Evolutionary conservation across 2,888 invertebrate genomes (phyloP).

Genomic region (Dilophus febrilis): DNA sequence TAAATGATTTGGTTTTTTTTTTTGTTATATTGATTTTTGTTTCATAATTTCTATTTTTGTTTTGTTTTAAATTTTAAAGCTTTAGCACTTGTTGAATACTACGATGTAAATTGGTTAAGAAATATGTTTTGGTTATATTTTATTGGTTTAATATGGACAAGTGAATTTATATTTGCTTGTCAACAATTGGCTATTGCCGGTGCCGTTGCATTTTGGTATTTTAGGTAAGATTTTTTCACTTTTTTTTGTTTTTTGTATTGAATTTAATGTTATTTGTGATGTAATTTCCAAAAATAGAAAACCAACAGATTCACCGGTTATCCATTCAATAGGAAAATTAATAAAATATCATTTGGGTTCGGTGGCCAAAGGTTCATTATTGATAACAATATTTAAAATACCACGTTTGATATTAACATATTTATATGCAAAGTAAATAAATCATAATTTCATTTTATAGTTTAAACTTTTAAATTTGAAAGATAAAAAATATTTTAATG

Average conservation of each 20-base stretch:
- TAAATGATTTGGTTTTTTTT: not conserved
- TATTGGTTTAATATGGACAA: slow-evolving; percentile 79
- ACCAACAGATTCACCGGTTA: slow-evolving; percentile 50
- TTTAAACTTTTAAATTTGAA: not conserved
- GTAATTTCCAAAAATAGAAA: slow-evolving; percentile 33
- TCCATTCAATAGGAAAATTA: slow-evolving; percentile 55
- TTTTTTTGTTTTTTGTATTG: not conserved
- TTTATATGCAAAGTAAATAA: slow-evolving; percentile 65
- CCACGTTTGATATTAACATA: slow-evolving; percentile 78
- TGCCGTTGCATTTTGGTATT: slow-evolving; percentile 89
- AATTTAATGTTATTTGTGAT: not conserved
- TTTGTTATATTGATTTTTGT: no score
- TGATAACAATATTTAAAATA: slow-evolving; percentile 84
- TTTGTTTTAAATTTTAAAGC: slow-evolving; percentile 31
- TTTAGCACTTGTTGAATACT: slow-evolving; percentile 50
- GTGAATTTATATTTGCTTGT: slow-evolving; percentile 86
- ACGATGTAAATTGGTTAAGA: slow-evolving; percentile 61
- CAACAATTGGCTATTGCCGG: slow-evolving; percentile 90
- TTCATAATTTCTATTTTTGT: slow-evolving; percentile 6
- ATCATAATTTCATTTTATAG: not conserved
- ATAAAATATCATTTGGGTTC: slow-evolving; percentile 86
- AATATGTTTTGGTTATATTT: slow-evolving; percentile 92
- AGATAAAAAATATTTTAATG: not conserved
- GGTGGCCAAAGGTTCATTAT: slow-evolving; percentile 82
- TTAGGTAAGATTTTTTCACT: slow-evolving; percentile 38